These are phyloP conservation scores for Ctenicera cuprea DNA, from an alignment of 2,888 invertebrate species.

Conservation along the genomic window DNA sequence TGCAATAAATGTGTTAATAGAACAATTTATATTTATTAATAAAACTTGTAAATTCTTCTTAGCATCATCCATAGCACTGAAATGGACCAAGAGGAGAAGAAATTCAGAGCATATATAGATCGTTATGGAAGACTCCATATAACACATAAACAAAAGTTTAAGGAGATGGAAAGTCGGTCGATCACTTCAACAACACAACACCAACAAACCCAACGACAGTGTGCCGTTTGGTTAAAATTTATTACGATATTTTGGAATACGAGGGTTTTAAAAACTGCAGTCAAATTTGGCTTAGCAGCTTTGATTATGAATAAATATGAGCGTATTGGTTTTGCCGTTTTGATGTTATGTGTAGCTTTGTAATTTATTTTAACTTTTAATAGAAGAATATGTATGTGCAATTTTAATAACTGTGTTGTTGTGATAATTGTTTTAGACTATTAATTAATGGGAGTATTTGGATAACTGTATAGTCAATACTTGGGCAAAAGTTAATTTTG, in stretches of 20 bases:
- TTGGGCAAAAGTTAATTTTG: no score
- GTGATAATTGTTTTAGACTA: not conserved
- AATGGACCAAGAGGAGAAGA: not conserved
- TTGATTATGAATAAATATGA: constrained; percentile 68
- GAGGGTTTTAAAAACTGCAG: constrained; percentile 66
- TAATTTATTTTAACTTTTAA: constrained; percentile 50
- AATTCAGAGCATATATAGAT: constrained; percentile 22
- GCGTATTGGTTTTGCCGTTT: constrained; percentile 66
- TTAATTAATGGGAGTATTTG: not conserved
- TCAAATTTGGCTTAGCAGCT: constrained; percentile 68
- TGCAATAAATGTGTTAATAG: no score
- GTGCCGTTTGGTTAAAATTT: constrained; percentile 65
- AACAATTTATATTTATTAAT: no score
- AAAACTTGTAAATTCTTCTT: no score
- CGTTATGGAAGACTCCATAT: constrained; percentile 10
- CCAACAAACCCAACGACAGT: constrained; percentile 8
- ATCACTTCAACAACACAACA: not conserved
- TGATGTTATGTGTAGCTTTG: constrained; percentile 67
- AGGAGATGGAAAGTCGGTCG: not conserved
- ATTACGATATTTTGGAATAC: constrained; percentile 69
- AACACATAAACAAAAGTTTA: not conserved
- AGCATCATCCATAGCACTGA: no score
- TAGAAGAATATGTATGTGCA: constrained; percentile 1
- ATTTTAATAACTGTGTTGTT: constrained; percentile 4
- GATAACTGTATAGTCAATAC: no score